Conservation (phyloP, 2,888 invertebrate genomes). For the Margaritifera margaritifera region DNA sequence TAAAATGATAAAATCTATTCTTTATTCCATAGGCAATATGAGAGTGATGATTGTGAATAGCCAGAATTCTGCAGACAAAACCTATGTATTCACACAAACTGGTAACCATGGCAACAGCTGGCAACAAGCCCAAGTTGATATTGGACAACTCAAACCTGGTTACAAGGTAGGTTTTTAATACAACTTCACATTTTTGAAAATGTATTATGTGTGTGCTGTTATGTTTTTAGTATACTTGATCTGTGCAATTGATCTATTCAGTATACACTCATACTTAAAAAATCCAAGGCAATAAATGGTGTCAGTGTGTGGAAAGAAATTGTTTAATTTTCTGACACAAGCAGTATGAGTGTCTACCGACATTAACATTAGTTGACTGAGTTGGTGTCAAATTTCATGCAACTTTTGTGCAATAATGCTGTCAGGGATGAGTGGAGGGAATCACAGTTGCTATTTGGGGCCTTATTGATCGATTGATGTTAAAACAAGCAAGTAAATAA, state of each 20-base stretch:
- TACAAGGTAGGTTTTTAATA: constrained; percentile 49
- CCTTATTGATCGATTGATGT: too few relatives aligned
- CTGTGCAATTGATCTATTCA: neutral
- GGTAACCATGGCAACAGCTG: constrained; percentile 65
- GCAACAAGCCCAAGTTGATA: constrained; percentile 57
- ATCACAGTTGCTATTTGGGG: too few relatives aligned
- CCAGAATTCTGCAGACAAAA: constrained; percentile 32
- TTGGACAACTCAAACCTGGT: constrained; percentile 57
- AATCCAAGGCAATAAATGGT: neutral
- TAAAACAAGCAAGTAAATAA: too few relatives aligned
- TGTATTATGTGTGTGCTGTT: neutral
- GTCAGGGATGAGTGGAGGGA: too few relatives aligned
- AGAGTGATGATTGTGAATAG: constrained; percentile 46
- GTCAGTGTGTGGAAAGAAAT: too few relatives aligned
- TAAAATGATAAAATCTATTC: too few relatives aligned
- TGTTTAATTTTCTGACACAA: too few relatives aligned
- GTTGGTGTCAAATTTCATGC: too few relatives aligned
- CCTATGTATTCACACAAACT: constrained; percentile 49
- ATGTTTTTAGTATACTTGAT: neutral
- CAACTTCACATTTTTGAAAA: neutral
- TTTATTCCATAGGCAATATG: constrained; percentile 40
- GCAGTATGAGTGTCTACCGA: too few relatives aligned
- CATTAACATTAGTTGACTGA: too few relatives aligned
- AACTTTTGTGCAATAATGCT: too few relatives aligned
- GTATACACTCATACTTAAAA: neutral